Base-by-base conservation (phyloP, 2,113 vertebrate species). In the Sterna hirundo region DNA sequence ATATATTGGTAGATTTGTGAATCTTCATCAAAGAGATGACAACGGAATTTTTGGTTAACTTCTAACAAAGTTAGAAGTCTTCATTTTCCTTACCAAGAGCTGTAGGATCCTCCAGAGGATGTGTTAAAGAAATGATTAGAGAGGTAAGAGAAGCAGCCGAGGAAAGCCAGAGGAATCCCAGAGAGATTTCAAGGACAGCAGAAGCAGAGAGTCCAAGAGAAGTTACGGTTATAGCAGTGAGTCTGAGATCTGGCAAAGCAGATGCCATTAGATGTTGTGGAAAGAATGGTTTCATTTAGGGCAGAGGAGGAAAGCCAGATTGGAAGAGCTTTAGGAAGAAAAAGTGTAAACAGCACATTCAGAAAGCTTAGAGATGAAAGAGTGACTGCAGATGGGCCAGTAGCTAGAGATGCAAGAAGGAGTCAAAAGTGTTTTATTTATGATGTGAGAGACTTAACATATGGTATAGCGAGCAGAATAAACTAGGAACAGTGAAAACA, bases 231-330 rank as follows among this genome's bases (percentile, higher is more conserved):
- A 91, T 47, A 95, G 87, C 91, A 90, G 38, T 65, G 74, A 93
- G 70, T 82, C 87, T 94, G 62, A 94, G 81, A 96, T 97, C 92
- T 94, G 94, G 96, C 92, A 94, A 94, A 83, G 38, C 8, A 64
- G 66, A 88, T 94, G 66, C 84, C 87, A 91, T 95, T 93, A 94
- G 91, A 94, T 79, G 92, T 85, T 90, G 74, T 95, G 94, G 96
- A 96, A 96, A 96, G 84, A 97, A 96, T 95, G 92, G 95, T 94
- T 97, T 94, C 87, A 93, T 96, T 95, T 96, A 96, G 77, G 78
- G 87, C 49, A 96, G 78, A 91, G 93, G 46, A 96, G 62, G 21
- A 75, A 95, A 95, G 94, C 96, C 92, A 96, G 94, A 58, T 46
- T 95, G 94, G 94, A 97, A 96, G 81, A 89, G 74, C 11, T 84